Percentiles rank a stretch among this genome's conserved stretches.
Evolutionary conservation across 2,113 vertebrate genomes (phyloP).

Genomic region (Albula glossodonta): DNA sequence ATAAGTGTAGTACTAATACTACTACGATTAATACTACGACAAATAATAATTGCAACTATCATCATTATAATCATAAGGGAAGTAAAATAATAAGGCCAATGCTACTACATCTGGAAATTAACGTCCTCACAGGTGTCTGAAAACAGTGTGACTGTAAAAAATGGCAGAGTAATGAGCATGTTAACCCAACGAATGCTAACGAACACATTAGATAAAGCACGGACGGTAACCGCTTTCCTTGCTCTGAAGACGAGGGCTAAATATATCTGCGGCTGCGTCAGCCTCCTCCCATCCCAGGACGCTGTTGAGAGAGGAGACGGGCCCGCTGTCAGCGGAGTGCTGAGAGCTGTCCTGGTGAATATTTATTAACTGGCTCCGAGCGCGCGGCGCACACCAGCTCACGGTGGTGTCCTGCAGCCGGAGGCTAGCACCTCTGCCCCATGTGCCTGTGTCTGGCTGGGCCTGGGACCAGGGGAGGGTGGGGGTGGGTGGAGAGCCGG

Average conservation of each 20-base stretch:
- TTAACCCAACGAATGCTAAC: neutral
- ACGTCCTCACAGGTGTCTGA: neutral
- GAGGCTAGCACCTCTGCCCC: neutral
- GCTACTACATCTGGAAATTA: too few species aligned
- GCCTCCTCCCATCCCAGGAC: neutral
- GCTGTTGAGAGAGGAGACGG: slow-evolving; percentile 8
- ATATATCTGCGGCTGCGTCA: slow-evolving; percentile 1
- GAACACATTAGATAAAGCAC: neutral
- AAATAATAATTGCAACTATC: too few species aligned
- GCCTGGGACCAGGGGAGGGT: too few species aligned
- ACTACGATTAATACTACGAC: too few species aligned
- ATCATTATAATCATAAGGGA: too few species aligned
- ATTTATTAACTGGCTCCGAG: neutral
- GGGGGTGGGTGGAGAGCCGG: neutral
- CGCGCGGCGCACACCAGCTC: too few species aligned
- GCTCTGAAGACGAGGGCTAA: slow-evolving; percentile 8
- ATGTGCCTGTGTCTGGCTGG: neutral
- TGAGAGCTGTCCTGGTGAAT: neutral
- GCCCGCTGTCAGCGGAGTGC: neutral
- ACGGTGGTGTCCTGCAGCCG: too few species aligned
- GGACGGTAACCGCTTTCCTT: neutral
- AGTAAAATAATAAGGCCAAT: too few species aligned
- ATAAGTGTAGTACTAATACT: too few species aligned
- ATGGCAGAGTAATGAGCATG: neutral
- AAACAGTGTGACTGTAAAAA: neutral